Percentiles rank a stretch among this genome's conserved stretches.
phyloP scores from a whole-genome alignment of 2,113 vertebrate species.

The Fregetta grallaria region DNA sequence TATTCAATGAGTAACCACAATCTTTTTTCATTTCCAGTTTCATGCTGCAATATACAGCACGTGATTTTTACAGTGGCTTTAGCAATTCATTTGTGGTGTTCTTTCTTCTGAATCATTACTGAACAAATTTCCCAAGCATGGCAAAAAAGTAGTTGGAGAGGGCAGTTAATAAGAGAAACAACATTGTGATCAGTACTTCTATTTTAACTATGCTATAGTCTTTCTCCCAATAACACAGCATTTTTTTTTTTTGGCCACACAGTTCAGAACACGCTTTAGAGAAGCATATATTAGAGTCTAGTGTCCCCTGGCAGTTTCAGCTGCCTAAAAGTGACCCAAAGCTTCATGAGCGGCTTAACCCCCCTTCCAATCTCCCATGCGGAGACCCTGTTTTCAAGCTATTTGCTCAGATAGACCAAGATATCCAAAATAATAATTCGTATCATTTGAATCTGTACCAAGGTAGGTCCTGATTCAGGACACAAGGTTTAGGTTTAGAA shows the following conservation, averaged over 20 bases:
- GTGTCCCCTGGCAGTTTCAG: not conserved
- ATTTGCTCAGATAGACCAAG: not conserved
- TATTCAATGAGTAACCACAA: conserved; percentile 41
- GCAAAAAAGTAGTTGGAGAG: not conserved
- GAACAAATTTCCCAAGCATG: not conserved
- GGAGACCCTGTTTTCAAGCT: not conserved
- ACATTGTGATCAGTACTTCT: not conserved
- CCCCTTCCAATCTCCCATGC: accelerated
- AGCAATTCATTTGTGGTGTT: conserved; percentile 33
- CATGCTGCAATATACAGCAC: not conserved
- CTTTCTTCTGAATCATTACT: not conserved
- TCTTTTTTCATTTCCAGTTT: conserved; percentile 9
- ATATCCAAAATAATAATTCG: not conserved
- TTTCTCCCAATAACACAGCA: not conserved
- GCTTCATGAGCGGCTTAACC: not conserved
- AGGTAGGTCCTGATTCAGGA: not conserved
- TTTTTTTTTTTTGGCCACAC: not conserved
- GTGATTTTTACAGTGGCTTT: conserved; percentile 4
- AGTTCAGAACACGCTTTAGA: not conserved
- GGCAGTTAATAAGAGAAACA: not conserved
- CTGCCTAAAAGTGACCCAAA: not conserved
- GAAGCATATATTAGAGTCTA: not conserved
- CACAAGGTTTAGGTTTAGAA: not conserved
- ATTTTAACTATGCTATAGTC: not conserved
- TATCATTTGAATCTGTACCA: not conserved